Evolutionary conservation across 37 sponge, comb jelly and placozoan genomes (phyloP).

Genomic region (Lycopodina hypogea): DNA sequence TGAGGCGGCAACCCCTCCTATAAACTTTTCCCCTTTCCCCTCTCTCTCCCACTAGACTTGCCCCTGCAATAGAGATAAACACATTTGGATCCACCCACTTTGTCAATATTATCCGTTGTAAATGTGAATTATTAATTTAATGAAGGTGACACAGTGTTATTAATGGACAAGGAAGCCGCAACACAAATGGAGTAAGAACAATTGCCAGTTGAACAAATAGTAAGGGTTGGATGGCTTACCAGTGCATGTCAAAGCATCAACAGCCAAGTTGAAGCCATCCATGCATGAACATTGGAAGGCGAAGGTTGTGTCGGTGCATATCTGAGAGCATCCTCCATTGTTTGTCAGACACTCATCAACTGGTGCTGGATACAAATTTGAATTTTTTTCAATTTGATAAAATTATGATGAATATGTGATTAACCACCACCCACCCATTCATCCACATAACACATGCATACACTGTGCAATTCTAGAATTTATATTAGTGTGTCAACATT

Average conservation of each 20-base stretch:
- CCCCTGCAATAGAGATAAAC: too few relatives aligned
- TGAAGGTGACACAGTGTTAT: background rate
- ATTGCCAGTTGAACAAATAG: too few relatives aligned
- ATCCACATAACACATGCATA: background rate
- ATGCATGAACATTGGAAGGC: slow-evolving; percentile 10
- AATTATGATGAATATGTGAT: background rate
- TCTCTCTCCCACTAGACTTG: too few relatives aligned
- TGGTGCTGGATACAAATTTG: background rate
- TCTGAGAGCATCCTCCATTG: slow-evolving; percentile 31
- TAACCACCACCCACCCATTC: background rate
- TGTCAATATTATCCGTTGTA: too few relatives aligned
- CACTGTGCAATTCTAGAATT: background rate
- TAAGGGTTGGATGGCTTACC: too few relatives aligned
- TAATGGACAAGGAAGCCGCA: too few relatives aligned
- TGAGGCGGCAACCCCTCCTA: too few relatives aligned
- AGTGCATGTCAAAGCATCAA: background rate
- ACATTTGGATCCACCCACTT: too few relatives aligned
- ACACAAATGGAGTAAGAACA: too few relatives aligned
- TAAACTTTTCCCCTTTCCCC: too few relatives aligned
- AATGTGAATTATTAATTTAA: background rate
- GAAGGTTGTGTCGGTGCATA: slow-evolving; percentile 8
- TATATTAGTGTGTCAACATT: too few relatives aligned
- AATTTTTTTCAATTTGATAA: background rate
- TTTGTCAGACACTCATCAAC: slow-evolving; percentile 14
- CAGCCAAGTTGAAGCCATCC: slow-evolving; percentile 12